Conservation (phyloP, 1,140 invertebrate species). For the Conus betulinus region DNA sequence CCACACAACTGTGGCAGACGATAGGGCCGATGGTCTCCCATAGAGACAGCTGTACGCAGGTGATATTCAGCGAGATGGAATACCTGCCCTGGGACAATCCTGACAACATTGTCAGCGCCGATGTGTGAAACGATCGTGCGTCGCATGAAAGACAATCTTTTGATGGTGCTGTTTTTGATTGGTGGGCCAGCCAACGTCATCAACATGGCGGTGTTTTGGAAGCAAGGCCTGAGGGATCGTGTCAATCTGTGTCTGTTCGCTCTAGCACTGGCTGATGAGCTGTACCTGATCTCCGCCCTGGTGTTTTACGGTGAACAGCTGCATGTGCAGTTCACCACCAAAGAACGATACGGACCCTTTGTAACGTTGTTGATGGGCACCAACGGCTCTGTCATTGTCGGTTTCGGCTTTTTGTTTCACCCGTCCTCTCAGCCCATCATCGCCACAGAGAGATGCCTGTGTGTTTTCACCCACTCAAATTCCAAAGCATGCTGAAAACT, state of each 20-base stretch:
- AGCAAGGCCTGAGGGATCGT: neutral
- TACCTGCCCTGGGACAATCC: constrained; percentile 5
- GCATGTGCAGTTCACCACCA: neutral
- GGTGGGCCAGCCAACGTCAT: constrained; percentile 16
- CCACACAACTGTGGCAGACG: no score
- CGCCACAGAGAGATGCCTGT: constrained; percentile 21
- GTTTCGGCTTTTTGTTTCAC: neutral
- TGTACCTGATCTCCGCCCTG: neutral
- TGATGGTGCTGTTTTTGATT: neutral
- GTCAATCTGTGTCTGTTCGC: constrained; percentile 19
- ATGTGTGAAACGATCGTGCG: neutral
- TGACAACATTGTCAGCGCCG: neutral
- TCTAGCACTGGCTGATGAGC: neutral
- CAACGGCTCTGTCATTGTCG: neutral
- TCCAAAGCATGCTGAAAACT: neutral
- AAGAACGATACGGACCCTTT: neutral
- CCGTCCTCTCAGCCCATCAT: constrained; percentile 11
- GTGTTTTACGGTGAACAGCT: neutral
- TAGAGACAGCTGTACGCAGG: neutral
- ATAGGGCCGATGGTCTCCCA: neutral
- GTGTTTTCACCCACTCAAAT: constrained; percentile 5
- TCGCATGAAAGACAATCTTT: neutral
- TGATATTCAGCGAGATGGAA: neutral
- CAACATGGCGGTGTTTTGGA: constrained; percentile 21
- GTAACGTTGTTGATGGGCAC: neutral